These are phyloP conservation scores for Lissocephala sabroskyi DNA, from an alignment of 2,888 invertebrate genomes.

Conservation along the genomic window DNA sequence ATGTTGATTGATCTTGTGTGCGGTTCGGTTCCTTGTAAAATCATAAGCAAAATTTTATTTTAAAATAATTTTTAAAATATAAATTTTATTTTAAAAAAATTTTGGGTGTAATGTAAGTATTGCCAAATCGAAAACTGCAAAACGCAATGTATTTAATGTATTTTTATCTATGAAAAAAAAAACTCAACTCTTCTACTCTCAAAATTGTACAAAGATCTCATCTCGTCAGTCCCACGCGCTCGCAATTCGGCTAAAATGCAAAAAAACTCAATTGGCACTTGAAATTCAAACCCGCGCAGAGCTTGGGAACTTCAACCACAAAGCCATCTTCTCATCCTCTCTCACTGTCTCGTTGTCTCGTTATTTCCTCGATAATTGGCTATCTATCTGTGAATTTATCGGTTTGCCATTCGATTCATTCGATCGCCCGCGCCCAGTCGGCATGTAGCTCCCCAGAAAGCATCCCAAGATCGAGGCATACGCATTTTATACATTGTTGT, in stretches of 20 bases:
- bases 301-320: too few species aligned
- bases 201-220: slow-evolving; percentile 9
- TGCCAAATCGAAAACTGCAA: slow-evolving; percentile 35
- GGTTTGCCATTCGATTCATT: slow-evolving; percentile 45
- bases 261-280: not conserved
- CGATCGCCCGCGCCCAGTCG: not conserved
- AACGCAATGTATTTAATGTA: slow-evolving; percentile 51
- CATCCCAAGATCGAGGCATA: slow-evolving; percentile 5
- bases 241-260: too few species aligned
- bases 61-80: slow-evolving; percentile 71
- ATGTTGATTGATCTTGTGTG: not conserved
- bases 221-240: too few species aligned
- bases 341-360: slow-evolving; percentile 26
- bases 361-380: not conserved
- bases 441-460: too few species aligned
- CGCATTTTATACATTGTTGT: slow-evolving; percentile 31
- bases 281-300: too few species aligned
- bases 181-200: slow-evolving; percentile 15
- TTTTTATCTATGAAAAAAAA: slow-evolving; percentile 29
- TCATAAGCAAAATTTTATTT: slow-evolving; percentile 70
- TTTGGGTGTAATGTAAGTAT: slow-evolving; percentile 72
- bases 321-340: not conserved
- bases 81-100: slow-evolving; percentile 72
- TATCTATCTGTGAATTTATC: too few species aligned
- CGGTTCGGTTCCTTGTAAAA: slow-evolving; percentile 64